Evolutionary conservation across 2,113 vertebrate genomes (phyloP).

Genomic region (Motacilla alba): DNA sequence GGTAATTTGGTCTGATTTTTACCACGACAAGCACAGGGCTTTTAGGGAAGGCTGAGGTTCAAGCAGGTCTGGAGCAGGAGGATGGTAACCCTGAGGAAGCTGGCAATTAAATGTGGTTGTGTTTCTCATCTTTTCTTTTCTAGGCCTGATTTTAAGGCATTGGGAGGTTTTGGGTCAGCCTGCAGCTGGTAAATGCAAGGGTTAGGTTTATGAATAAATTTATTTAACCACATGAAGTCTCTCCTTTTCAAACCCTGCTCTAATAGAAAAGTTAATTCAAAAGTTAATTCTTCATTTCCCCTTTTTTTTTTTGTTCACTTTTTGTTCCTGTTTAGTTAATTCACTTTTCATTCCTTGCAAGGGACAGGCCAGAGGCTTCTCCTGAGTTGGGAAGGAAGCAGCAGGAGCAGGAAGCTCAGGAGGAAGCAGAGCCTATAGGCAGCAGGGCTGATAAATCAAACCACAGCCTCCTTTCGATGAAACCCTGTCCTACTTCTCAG

Average conservation of each 20-base stretch:
- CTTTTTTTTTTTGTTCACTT: background rate
- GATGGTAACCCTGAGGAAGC: background rate
- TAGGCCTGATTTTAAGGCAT: background rate
- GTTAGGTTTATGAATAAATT: background rate
- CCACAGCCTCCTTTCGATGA: background rate
- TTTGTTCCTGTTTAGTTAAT: background rate
- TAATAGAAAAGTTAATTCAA: background rate
- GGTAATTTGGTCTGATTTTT: background rate
- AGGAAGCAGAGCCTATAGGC: background rate
- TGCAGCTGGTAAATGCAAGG: background rate
- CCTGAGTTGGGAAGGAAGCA: background rate
- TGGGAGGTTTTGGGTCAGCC: background rate
- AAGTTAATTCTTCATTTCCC: accelerated
- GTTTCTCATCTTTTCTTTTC: background rate
- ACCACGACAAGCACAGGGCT: background rate
- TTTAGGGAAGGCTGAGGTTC: background rate
- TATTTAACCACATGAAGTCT: background rate
- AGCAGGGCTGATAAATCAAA: background rate
- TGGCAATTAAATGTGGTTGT: background rate
- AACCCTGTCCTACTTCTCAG: background rate
- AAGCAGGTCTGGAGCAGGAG: background rate
- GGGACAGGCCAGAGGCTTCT: background rate
- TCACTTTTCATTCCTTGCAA: background rate
- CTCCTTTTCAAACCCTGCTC: background rate
- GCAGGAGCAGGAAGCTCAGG: background rate